Conservation (phyloP, 2,888 invertebrate species). For the Brassicogethes aeneus region DNA sequence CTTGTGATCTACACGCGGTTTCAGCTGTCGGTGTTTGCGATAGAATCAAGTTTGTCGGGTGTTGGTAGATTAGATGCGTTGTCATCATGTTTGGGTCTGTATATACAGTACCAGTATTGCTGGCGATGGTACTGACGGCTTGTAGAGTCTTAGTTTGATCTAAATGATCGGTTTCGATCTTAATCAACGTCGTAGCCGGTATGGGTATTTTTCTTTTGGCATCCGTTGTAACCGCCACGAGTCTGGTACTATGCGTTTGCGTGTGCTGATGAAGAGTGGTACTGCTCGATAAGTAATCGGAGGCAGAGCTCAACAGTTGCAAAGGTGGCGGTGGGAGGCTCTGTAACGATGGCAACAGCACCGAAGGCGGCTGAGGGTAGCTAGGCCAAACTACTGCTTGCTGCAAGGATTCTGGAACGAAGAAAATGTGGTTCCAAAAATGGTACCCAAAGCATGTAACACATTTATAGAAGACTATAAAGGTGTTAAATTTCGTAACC, state of each 20-base stretch:
- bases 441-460: no score
- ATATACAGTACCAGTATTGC: constrained; percentile 34
- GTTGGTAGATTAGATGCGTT: constrained; percentile 49
- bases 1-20: constrained; percentile 39
- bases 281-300: constrained; percentile 51
- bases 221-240: constrained; percentile 54
- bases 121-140: constrained; percentile 33
- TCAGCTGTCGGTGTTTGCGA: constrained; percentile 30
- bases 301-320: constrained; percentile 51
- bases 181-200: constrained; percentile 50
- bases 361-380: constrained; percentile 46
- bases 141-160: constrained; percentile 41
- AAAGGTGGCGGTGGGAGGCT: constrained; percentile 51
- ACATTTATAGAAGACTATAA: no score
- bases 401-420: constrained; percentile 52
- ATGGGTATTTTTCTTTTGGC: constrained; percentile 43
- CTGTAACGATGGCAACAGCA: constrained; percentile 34
- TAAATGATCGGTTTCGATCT: constrained; percentile 58
- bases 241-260: constrained; percentile 57
- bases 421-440: no score
- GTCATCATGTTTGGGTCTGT: constrained; percentile 46
- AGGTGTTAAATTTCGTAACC: no score
- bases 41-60: constrained; percentile 36
- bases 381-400: constrained; percentile 70
- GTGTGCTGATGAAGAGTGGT: constrained; percentile 58